Base-by-base conservation (phyloP, 2,113 vertebrate species). In the Periophthalmodon schlosseri region DNA sequence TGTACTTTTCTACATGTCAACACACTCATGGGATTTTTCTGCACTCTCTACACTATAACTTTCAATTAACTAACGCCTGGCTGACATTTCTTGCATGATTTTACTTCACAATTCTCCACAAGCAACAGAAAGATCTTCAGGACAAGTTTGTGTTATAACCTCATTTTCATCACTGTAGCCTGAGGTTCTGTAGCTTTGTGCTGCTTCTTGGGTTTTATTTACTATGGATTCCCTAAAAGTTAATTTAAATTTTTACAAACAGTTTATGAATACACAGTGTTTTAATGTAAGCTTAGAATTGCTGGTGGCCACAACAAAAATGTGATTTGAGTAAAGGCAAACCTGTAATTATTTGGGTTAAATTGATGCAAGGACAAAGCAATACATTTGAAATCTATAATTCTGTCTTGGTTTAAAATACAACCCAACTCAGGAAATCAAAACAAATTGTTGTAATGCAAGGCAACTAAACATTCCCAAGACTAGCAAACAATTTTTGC, bases 271-370 rank as follows among this genome's bases (percentile, higher is more conserved):
- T 24, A 21, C 49, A 63, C 36, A 39, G 47, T 36, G 69, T 24
- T 76, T 84, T 44, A 74, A 83, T 84, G 80, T 49, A 82, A 86
- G 75, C 16, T 2, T 50, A 74, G 73, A 79, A 84, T 73, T 33
- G 69, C 75, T 73, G 9, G 20, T 78, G 69, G 78, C 80, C 57
- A 69, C 61, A 65, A 56, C 66, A n/a, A 56, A 75, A 69, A 72
- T 72, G 67, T 68, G 13, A 52, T 10, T 57, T 52, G 81, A 73
- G 72, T 70, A 81, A 64, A 82, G 81, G 72, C 74, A 60, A 50
- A 50, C 67, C 73, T 70, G 68, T 84, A 78, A 80, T 82, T 49
- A 49, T 44, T 10, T 44, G 39, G 8, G 9, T 44, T 44, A 44
- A 44, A 44, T 10, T 44, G 39, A 44, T 44, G 39, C 8, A 44